phyloP scores from a whole-genome alignment of 2,888 invertebrate genomes.

The Hydrotaea cyrtoneurina region DNA sequence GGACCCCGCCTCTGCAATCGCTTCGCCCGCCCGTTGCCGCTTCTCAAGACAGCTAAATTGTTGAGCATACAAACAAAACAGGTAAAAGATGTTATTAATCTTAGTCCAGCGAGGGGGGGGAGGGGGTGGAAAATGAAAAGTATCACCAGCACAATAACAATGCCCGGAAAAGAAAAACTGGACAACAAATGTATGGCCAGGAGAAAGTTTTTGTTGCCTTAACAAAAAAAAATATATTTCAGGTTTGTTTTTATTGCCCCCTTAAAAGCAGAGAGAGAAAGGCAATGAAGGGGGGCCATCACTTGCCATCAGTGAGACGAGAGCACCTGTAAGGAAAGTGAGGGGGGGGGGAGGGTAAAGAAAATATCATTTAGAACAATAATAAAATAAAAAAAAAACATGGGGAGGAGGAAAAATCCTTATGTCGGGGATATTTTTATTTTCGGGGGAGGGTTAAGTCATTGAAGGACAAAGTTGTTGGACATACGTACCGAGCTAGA shows the following conservation, averaged over 20 bases:
- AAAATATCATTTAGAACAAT: no score
- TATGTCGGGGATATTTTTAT: not conserved
- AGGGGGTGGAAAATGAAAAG: not conserved
- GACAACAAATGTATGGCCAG: not conserved
- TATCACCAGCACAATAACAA: not conserved
- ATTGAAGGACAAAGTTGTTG: not conserved
- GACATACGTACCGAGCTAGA: not conserved
- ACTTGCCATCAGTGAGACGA: no score
- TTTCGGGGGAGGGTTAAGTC: not conserved
- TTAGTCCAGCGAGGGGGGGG: not conserved
- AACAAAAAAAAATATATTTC: conserved; percentile 32
- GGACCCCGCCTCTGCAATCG: not conserved
- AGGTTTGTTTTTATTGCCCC: conserved; percentile 33
- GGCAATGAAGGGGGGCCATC: not conserved
- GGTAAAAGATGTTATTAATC: conserved; percentile 37
- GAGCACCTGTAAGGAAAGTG: no score
- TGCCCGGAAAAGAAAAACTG: not conserved
- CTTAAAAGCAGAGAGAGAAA: conserved; percentile 5
- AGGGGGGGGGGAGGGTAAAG: not conserved
- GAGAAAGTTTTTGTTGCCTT: not conserved
- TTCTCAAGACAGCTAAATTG: not conserved
- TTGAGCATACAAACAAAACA: conserved; percentile 12
- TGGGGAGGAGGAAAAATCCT: not conserved
- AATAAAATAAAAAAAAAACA: not conserved
- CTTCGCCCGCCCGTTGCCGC: not conserved